Percentiles rank a stretch among this genome's conserved stretches.
These are phyloP conservation scores for Nannobrachium achirus DNA, from an alignment of 2,113 vertebrate genomes.

Conservation along the genomic window DNA sequence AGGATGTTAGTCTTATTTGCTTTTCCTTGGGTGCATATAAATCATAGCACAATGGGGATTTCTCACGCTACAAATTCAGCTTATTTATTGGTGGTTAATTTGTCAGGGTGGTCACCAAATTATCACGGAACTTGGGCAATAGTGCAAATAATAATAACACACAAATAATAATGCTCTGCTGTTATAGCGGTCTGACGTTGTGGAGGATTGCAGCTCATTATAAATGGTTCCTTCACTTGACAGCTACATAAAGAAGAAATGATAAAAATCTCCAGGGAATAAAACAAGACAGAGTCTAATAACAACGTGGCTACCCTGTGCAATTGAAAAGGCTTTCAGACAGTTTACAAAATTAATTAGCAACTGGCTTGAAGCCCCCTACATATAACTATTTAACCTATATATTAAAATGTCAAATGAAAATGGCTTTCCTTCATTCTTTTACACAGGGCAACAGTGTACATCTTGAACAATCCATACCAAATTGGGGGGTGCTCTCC, in stretches of 20 bases:
- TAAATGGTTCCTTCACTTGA: constrained; percentile 12
- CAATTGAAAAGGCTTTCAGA: too few relatives aligned
- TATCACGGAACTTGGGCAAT: background rate
- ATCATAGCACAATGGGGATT: constrained; percentile 48
- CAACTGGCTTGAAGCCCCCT: too few relatives aligned
- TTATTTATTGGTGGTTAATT: background rate
- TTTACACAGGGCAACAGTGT: too few relatives aligned
- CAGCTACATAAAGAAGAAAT: background rate
- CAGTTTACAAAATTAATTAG: too few relatives aligned
- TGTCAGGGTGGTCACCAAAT: background rate
- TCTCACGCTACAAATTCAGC: background rate
- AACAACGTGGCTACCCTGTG: too few relatives aligned
- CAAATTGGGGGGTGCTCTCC: too few relatives aligned
- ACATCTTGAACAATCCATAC: background rate
- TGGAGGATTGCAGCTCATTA: background rate
- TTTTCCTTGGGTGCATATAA: constrained; percentile 60
- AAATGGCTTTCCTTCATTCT: too few relatives aligned
- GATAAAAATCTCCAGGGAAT: background rate
- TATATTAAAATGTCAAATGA: too few relatives aligned
- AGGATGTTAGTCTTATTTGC: constrained; percentile 55
- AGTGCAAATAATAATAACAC: background rate
- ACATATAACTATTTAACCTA: too few relatives aligned
- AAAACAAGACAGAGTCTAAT: too few relatives aligned
- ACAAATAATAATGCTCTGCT: background rate
- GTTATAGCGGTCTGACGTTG: background rate